A percentile compares a stretch with the other conserved stretches of the same genome.
Evolutionary conservation across 35 echinoderm and acorn worm species (phyloP).

Genomic region (Apostichopus japonicus): DNA sequence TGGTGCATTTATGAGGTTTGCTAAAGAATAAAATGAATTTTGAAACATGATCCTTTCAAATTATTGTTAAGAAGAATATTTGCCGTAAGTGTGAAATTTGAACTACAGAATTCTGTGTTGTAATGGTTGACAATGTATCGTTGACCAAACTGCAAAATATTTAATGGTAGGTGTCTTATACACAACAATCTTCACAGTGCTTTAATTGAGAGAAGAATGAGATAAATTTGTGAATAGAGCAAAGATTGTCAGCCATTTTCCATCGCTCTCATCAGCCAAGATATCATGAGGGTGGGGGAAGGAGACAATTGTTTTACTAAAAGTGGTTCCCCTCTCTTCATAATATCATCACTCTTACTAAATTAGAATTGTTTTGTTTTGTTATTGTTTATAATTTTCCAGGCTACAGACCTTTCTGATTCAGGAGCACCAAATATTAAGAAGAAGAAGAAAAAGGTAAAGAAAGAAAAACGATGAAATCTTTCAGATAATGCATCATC

Average conservation of each 20-base stretch:
- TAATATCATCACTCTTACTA: neutral
- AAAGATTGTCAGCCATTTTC: too few relatives aligned
- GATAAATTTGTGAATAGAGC: too few relatives aligned
- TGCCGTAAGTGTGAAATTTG: neutral
- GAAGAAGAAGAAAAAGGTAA: conserved; percentile 21
- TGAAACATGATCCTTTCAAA: neutral
- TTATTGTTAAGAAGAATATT: neutral
- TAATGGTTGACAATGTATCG: neutral
- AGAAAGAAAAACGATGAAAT: conserved; percentile 10
- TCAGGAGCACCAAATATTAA: neutral
- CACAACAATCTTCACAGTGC: too few relatives aligned
- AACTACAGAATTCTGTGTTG: neutral
- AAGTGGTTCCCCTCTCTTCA: neutral
- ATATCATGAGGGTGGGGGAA: neutral
- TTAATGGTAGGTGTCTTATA: too few relatives aligned
- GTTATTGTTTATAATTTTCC: neutral
- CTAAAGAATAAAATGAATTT: too few relatives aligned
- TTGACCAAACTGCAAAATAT: neutral
- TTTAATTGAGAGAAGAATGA: too few relatives aligned
- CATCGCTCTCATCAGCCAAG: too few relatives aligned
- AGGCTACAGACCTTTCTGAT: neutral
- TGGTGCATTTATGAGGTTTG: too few relatives aligned
- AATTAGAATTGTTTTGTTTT: neutral
- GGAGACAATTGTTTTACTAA: neutral
- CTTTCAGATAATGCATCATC: too few relatives aligned